Base-by-base conservation (phyloP, 2,113 vertebrate species). In the Apus apus region DNA sequence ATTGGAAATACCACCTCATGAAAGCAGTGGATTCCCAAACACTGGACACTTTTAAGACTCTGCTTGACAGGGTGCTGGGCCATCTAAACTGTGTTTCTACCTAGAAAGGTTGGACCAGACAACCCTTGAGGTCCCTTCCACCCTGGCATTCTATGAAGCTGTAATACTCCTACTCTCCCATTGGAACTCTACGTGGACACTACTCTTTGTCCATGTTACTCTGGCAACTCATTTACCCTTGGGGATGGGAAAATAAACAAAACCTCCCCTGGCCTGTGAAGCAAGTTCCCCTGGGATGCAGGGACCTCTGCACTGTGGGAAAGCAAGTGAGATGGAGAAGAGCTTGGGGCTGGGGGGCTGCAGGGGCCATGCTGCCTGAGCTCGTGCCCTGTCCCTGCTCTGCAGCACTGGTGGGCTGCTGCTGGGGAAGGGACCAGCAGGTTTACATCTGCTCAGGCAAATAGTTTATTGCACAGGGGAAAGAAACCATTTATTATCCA, bases 241-340 rank as follows among this genome's bases (percentile, higher is more conserved):
- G 2, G n/a, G 70, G 20, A 36, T 83, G 68, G 67, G 46, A 51
- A 54, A 84, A 72, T 21, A 66, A 94, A 74, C 40, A 58, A 71
- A 34, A 48, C 25, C 23, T 71, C 71, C 71, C 76, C 53, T 13
- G 23, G 60, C 60, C 53, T 36, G 38, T 5, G 5, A 81, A 81
- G 56, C 17, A 36, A 90, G 67, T 62, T 77, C 46, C 25, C 36
- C 36, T 6, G 1, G 62, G 43, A 40, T 1, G 6, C 23, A 45
- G 67, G 34, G 78, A 57, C n/a, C 57, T 71, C 76, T 6, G 13
- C 1, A 2, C 46, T 51, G 53, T 15, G n/a, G 43, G 72, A 82
- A 73, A 1, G 20, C 30, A 10, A 18, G 50, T 2, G 3, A 1
- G 10, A 27, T 3, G 4, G 34, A 64, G 61, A 36, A 3, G 45